phyloP scores from a whole-genome alignment of 2,797 vertebrate genomes.

The Jordanella pulchra region DNA sequence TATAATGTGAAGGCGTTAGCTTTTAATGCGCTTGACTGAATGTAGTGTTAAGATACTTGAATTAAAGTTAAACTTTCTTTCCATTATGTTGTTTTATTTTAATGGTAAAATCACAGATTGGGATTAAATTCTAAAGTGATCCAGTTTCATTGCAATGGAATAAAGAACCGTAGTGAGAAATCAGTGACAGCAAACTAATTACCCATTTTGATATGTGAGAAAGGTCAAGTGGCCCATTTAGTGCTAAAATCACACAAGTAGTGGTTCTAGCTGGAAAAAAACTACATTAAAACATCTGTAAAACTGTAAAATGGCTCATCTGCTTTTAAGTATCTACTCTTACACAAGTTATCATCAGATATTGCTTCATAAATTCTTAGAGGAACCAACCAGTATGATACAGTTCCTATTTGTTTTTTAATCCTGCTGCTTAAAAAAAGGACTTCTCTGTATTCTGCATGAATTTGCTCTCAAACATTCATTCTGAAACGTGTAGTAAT shows the following conservation, averaged over 20 bases:
- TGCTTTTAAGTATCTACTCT: not conserved
- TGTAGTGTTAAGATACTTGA: not conserved
- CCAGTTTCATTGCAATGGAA: not conserved
- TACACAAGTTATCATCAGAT: too few species aligned
- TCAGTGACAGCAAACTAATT: not conserved
- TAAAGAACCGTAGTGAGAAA: not conserved
- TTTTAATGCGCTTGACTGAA: not conserved
- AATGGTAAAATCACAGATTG: not conserved
- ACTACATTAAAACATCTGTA: not conserved
- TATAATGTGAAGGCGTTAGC: not conserved
- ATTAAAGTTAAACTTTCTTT: not conserved
- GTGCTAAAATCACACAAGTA: too few species aligned
- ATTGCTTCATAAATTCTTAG: not conserved
- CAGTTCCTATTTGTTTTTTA: too few species aligned
- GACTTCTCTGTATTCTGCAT: too few species aligned
- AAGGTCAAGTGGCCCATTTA: not conserved
- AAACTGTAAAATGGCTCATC: not conserved
- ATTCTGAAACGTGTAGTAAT: too few species aligned
- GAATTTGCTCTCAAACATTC: too few species aligned
- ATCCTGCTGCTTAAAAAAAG: too few species aligned
- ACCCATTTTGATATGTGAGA: not conserved
- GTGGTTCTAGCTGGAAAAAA: not conserved
- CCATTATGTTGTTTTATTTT: not conserved
- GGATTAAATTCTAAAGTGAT: not conserved
- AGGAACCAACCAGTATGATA: too few species aligned